These are phyloP conservation scores for Xanthia icteritia DNA, from an alignment of 2,888 invertebrate genomes.

Conservation along the genomic window DNA sequence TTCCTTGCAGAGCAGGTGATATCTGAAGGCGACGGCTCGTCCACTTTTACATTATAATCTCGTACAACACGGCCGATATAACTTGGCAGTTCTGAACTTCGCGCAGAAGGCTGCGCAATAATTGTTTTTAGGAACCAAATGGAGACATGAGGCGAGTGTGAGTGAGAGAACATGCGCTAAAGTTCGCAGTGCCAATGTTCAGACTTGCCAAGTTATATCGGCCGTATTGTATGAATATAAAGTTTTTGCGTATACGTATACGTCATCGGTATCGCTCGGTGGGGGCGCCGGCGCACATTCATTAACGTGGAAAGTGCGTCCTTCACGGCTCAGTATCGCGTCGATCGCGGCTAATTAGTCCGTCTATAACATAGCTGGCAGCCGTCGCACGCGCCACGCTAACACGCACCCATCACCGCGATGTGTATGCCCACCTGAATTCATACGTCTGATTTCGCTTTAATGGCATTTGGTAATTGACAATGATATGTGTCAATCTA, in stretches of 20 bases:
- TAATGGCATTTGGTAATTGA: constrained; percentile 55
- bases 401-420: constrained; percentile 35
- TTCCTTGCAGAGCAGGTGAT: constrained; percentile 13
- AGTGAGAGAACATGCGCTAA: too few species aligned
- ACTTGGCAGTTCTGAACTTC: too few species aligned
- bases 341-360: constrained; percentile 25
- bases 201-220: too few species aligned
- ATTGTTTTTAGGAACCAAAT: too few species aligned
- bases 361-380: constrained; percentile 46
- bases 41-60: constrained; percentile 34
- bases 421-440: constrained; percentile 13
- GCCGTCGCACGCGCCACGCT: constrained; percentile 32
- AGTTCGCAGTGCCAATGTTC: too few species aligned
- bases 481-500: constrained; percentile 51
- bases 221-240: background rate
- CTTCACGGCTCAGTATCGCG: constrained; percentile 45
- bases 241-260: constrained; percentile 37
- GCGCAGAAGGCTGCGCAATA: too few species aligned
- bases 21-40: constrained; percentile 9
- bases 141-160: too few species aligned
- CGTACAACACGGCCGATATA: background rate
- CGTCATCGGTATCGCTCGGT: constrained; percentile 39
- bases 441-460: constrained; percentile 31
- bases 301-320: constrained; percentile 57
- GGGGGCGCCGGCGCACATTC: constrained; percentile 27